Evolutionary conservation across 2,888 invertebrate genomes (phyloP), one percentile per base, ranked within the genome.

Genomic region (Caenorhabditis drosophilae): DNA sequence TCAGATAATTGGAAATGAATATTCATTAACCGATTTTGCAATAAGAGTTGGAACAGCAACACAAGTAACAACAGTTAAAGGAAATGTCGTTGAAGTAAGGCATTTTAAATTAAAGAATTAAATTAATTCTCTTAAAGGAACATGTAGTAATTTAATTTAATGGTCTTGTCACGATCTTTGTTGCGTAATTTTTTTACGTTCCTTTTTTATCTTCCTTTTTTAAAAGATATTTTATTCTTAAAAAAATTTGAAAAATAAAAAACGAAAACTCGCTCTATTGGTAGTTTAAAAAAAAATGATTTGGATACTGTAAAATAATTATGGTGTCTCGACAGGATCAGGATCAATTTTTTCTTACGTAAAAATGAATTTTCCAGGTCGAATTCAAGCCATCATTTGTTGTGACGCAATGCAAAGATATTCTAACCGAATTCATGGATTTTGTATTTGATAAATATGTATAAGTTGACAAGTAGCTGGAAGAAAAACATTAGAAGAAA

Each of bases 41-140:
- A 49, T 79, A 15, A 68, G 79, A 9, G 76, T 79, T 7, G 79
- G 79, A 9, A 73, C 76, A 0, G 78, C 75, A 2, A 38, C 56
- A 1, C 75, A 75, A 45, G 74, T 64, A 42, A 62, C 76, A 6
- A 51, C 77, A 1, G 67, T 74, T n/a, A 77, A 77, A 44, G 77
- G 72, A 53, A 66, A 63, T 36, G 35, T 71, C n/a, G 71, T 77
- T 9, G 75, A 77, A 54, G 70, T 75, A 7, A 2, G 34, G 41
- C n/a, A n/a, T n/a, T n/a, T n/a, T n/a, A n/a, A n/a, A n/a, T n/a
- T n/a, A n/a, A n/a, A n/a, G n/a, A n/a, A n/a, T n/a, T n/a, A n/a
- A n/a, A n/a, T n/a, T n/a, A n/a, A n/a, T n/a, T n/a, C n/a, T n/a
- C n/a, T n/a, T n/a, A n/a, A n/a, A n/a, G n/a, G n/a, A n/a, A n/a